A percentile compares a stretch with the other conserved stretches of the same genome.
Conservation (phyloP, 2,113 vertebrate species). For the Crotalus helleri region DNA sequence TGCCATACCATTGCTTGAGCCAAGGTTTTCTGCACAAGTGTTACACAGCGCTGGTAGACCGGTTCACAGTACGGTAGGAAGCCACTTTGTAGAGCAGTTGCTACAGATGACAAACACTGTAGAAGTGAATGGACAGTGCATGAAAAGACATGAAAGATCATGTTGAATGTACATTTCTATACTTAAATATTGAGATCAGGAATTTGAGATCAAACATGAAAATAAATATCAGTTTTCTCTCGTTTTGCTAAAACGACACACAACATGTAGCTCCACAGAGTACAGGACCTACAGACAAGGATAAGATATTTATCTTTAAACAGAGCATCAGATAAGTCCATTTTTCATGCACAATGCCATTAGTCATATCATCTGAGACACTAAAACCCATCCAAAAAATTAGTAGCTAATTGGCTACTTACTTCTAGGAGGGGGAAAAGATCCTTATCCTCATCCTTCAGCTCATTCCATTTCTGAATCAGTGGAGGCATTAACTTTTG, state of each 20-base stretch:
- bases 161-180: neutral
- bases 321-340: neutral
- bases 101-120: conserved; percentile 89
- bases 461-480: conserved; percentile 92
- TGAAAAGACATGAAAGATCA: neutral
- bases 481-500: conserved; percentile 92
- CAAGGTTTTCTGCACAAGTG: conserved; percentile 90
- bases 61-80: conserved; percentile 95
- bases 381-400: neutral
- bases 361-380: neutral
- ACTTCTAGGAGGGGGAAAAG: conserved; percentile 88
- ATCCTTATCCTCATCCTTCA: conserved; percentile 93
- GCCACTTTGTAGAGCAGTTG: conserved; percentile 90
- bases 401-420: conserved; percentile 17
- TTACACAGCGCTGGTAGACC: conserved; percentile 94
- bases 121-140: neutral
- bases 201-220: neutral
- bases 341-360: neutral
- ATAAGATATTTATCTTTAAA: neutral
- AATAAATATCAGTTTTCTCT: neutral
- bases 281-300: neutral
- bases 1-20: conserved; percentile 90
- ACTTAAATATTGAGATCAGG: neutral
- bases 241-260: neutral
- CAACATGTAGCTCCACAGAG: neutral